Evolutionary conservation across 2,113 vertebrate species (phyloP).

Genomic region (Anthoscopus minutus): DNA sequence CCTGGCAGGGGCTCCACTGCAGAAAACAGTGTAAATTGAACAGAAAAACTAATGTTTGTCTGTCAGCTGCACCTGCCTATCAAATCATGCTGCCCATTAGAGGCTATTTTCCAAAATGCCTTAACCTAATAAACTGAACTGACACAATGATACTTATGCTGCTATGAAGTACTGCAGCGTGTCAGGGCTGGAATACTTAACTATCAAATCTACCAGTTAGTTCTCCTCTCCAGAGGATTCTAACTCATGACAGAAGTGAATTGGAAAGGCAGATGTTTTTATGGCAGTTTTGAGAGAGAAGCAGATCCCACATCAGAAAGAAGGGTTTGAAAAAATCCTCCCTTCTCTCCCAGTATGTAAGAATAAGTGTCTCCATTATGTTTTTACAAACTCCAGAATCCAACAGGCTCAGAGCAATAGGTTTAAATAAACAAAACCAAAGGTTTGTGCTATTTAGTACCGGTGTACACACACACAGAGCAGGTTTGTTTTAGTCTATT

Average conservation of each 20-base stretch:
- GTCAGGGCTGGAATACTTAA: not conserved
- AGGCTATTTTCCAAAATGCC: constrained; percentile 32
- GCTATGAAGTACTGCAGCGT: constrained; percentile 7
- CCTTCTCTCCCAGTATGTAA: not conserved
- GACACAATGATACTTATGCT: not conserved
- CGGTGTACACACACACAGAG: not conserved
- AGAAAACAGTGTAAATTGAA: not conserved
- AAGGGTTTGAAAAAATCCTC: not conserved
- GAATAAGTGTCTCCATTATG: not conserved
- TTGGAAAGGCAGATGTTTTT: constrained; percentile 21
- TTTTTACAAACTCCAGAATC: not conserved
- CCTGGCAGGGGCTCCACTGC: not conserved
- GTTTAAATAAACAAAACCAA: constrained; percentile 23
- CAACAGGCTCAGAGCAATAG: not conserved
- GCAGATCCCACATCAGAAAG: not conserved
- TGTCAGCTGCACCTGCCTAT: constrained; percentile 27
- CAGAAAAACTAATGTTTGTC: not conserved
- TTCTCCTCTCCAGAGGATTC: constrained; percentile 6
- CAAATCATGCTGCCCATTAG: constrained; percentile 10
- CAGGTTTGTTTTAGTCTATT: constrained; percentile 47
- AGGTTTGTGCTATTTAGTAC: not conserved
- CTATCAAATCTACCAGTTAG: constrained; percentile 5
- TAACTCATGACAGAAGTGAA: not conserved
- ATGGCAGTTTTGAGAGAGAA: not conserved
- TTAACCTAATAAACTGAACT: constrained; percentile 3